Conservation (phyloP, 1,140 invertebrate genomes). For the Nebria ingens region DNA sequence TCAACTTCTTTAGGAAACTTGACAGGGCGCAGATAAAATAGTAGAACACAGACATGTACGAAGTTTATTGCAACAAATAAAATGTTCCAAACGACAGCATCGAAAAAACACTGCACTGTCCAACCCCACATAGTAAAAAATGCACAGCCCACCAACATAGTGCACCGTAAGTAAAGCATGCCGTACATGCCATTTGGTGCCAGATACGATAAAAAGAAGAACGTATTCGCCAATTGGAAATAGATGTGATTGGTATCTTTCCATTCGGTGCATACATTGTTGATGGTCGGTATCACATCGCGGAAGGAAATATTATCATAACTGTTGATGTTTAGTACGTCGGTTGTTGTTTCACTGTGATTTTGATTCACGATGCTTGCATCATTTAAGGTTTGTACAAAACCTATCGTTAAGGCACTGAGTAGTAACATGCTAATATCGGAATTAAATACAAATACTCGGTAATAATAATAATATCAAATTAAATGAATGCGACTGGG, state of each 20-base stretch:
- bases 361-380: neutral
- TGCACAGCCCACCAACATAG: slow-evolving; percentile 63
- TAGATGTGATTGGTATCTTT: slow-evolving; percentile 57
- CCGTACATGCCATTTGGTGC: slow-evolving; percentile 70
- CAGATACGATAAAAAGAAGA: slow-evolving; percentile 69
- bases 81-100: slow-evolving; percentile 78
- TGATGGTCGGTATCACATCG: slow-evolving; percentile 23
- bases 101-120: slow-evolving; percentile 72
- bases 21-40: slow-evolving; percentile 71
- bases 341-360: slow-evolving; percentile 13
- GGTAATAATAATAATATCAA: no score
- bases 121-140: slow-evolving; percentile 74
- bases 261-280: slow-evolving; percentile 40
- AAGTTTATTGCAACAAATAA: slow-evolving; percentile 74
- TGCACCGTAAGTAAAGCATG: slow-evolving; percentile 63
- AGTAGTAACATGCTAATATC: slow-evolving; percentile 20
- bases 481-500: neutral
- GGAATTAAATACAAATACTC: neutral
- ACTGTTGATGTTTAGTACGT: neutral
- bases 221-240: slow-evolving; percentile 74
- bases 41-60: slow-evolving; percentile 66
- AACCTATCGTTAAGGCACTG: slow-evolving; percentile 21
- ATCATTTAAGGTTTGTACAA: slow-evolving; percentile 17
- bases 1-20: slow-evolving; percentile 78
- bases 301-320: slow-evolving; percentile 11